These are phyloP conservation scores for Diorhabda sublineata DNA, from an alignment of 1,140 invertebrate species.

Conservation along the genomic window DNA sequence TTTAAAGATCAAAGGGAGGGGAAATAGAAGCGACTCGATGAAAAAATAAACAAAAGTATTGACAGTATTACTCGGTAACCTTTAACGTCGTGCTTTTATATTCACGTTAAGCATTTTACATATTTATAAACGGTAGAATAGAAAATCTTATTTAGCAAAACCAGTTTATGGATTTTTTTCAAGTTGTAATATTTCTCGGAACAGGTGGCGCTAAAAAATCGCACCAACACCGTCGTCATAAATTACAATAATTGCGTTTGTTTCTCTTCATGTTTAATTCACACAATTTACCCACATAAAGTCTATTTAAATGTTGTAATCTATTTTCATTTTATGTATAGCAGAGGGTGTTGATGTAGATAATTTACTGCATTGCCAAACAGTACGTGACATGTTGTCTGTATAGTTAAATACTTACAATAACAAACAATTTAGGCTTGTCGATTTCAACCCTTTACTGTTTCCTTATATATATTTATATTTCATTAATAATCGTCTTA, in stretches of 20 bases:
- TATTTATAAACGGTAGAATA: neutral
- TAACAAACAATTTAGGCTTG: too few relatives aligned
- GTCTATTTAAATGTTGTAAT: too few relatives aligned
- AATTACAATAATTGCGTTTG: neutral
- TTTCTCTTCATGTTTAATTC: neutral
- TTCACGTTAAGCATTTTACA: neutral
- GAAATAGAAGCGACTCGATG: too few relatives aligned
- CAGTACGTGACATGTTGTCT: too few relatives aligned
- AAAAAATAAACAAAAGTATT: neutral
- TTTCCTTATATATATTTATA: too few relatives aligned
- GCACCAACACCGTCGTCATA: neutral
- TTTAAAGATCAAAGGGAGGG: too few relatives aligned
- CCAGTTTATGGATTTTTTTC: neutral
- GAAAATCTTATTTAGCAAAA: neutral
- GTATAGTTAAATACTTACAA: too few relatives aligned
- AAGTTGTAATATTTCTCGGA: neutral
- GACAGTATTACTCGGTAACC: constrained; percentile 2
- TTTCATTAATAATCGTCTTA: too few relatives aligned
- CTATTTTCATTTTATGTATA: too few relatives aligned
- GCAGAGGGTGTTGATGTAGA: too few relatives aligned
- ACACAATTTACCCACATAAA: neutral
- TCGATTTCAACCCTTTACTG: too few relatives aligned
- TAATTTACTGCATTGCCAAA: too few relatives aligned
- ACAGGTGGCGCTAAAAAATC: neutral
- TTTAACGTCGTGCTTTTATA: constrained; percentile 6